Evolutionary conservation across 2,888 invertebrate species (phyloP), one percentile per base, ranked within the genome.

Genomic region (Tiliacea aurago): DNA sequence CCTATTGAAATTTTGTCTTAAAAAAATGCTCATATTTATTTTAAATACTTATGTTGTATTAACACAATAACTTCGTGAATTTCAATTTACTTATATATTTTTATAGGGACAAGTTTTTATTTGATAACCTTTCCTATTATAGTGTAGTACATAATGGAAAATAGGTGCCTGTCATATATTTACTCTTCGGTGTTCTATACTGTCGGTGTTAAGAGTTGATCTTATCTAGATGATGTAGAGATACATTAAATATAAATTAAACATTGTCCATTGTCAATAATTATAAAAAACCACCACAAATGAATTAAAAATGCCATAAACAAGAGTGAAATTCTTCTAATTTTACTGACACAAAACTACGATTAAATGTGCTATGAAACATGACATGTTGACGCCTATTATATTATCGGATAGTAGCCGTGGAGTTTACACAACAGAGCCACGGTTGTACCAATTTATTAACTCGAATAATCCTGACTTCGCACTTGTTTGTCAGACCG

Each of bases 321-420:
- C 85, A 88, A 89, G 86, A 89, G 81, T 88, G 83, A 90, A 84
- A 84, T 84, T 87, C 87, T 83, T 90, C 91, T 91, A 91, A 90
- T 86, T 86, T 90, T 90, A 92, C 86, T 85, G 91, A 91, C 92
- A 92, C 90, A 90, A 91, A 89, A 89, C 93, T 93, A 93, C 91
- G 81, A 88, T 88, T 89, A 89, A 88, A 91, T 88, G 91, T 91
- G 91, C 91, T 91, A 90, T 90, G 88, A 88, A 90, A 89, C 84
- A 90, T 90, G 89, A 90, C 86, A 88, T 86, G 84, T 85, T 86
- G 85, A 87, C 86, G 86, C 80, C 89, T 87, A 84, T 81, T 86
- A 66, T 66, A 83, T 79, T 85, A 87, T 85, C 59, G 80, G 81
- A 79, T 80, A 84, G 71, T 83, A 81, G 55, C 77, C 79, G 80